Base-by-base conservation (phyloP, 2,888 invertebrate species). In the Leptopterna dolabrata region DNA sequence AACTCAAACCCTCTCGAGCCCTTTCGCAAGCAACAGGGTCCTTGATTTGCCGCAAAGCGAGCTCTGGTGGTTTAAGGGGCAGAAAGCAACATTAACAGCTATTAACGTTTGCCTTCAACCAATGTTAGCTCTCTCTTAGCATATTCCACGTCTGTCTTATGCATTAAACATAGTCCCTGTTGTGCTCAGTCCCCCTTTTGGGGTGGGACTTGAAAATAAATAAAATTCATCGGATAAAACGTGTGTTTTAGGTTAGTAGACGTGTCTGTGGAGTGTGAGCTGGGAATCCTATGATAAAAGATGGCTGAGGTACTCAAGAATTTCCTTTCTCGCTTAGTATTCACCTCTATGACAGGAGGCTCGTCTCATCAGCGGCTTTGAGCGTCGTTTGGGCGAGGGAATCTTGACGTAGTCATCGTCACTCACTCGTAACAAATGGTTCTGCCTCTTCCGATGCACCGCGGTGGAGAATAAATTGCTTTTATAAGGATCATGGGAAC, bases 111-210 rank as follows among this genome's bases (percentile, higher is more conserved):
- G 71, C 43, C 73, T 71, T n/a, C 27, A 29, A 71, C 71, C 85
- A 29, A 43, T 45, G 85, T 85, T 85, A 43, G 43, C 85, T 85
- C 45, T 14, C 29, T 24, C 45, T 85, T 85, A 71, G 85, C 73
- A 73, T 85, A 85, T 73, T 85, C 85, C 51, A 73, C 45, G 71
- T 43, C 47, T 73, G 81, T 29, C 85, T 71, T 71, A 73, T 85
- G 85, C 85, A 85, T 85, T 85, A 85, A 85, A 85, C 85, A 85
- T 85, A 14, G 45, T 41, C 47, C 71, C 55, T 81, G 51, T 51
- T 51, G 47, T 55, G 29, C 78, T 47, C 55, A 55, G 51, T 81
- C 51, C 55, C 29, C 51, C 29, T 51, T 29, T 16, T 13, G 36
- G 73, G 19, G 73, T n/a, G 9, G 30, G 73, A 16, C 73, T 73